Evolutionary conservation across 2,113 vertebrate species (phyloP), one percentile per base, ranked within the genome.

Genomic region (Helogale parvula): DNA sequence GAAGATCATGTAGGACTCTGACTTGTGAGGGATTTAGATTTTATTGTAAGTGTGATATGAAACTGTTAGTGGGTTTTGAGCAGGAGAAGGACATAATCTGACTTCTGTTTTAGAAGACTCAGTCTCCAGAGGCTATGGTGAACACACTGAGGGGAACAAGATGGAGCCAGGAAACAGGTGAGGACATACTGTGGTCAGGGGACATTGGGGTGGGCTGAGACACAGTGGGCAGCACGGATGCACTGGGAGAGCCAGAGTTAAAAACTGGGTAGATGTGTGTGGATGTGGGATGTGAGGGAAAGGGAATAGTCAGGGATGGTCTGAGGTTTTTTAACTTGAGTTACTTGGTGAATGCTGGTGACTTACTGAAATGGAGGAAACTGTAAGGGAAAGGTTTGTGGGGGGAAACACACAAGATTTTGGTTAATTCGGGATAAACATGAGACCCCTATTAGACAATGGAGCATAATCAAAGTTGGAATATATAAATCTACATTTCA

Each of bases 191-290:
- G 0, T 10, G 0, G 41, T 76, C 0, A 7, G 3, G 33, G 14
- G 60, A 33, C 14, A 33, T 8, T 1, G 9, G 5, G 1, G 0
- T 71, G 33, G 25, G 5, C 33, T 11, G 8, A 63, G 38, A 1
- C 4, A 19, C 9, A 15, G 7, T 41, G 13, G 11, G 31, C 13
- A 15, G 12, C 13, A 1, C 2, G 10, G 2, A 4, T 0, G 0
- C 11, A 1, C 6, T 6, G 54, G 14, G 41, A 41, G 57, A 23
- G n/a, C 25, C 11, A 11, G 25, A 41, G 72, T 15, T 13, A 15
- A 65, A 68, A 50, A 21, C 68, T 65, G 31, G 29, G 19, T 15
- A 31, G 23, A 8, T 21, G 7, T 52, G 33, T 9, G 33, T 50
- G 27, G 31, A 47, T 33, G 6, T 45, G 7, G 23, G 14, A 1